A percentile compares a stretch with the other conserved stretches of the same genome.
Evolutionary conservation across 2,113 vertebrate genomes (phyloP).

Genomic region (Caloenas nicobarica): DNA sequence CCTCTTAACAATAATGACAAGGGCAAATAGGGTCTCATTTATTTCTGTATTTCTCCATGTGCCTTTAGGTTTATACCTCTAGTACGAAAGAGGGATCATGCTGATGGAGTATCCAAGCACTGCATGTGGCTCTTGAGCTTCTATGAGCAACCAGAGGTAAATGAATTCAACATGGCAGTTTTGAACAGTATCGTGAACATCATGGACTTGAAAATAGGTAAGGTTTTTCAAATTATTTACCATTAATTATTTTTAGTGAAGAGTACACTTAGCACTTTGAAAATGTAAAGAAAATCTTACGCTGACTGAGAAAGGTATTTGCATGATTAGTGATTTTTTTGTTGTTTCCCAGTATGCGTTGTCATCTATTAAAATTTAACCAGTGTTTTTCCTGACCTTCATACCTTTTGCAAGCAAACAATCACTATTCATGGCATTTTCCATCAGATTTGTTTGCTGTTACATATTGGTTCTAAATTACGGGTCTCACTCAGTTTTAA

Average conservation of each 20-base stretch:
- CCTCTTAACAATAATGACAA: neutral
- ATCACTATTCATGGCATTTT: slow-evolving; percentile 7
- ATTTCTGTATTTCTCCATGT: neutral
- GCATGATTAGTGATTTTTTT: neutral
- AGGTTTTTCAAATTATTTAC: neutral
- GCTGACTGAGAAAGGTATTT: neutral
- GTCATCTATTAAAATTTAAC: neutral
- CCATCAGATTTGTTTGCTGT: neutral
- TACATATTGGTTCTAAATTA: slow-evolving; percentile 42
- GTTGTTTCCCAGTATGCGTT: neutral
- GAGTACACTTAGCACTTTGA: neutral
- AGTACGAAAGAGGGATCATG: neutral
- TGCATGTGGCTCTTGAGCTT: neutral
- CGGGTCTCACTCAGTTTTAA: slow-evolving; percentile 26
- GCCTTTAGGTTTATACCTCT: neutral
- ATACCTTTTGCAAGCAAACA: slow-evolving; percentile 11
- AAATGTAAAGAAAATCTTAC: neutral
- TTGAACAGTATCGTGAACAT: neutral
- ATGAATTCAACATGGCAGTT: neutral
- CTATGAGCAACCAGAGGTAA: neutral
- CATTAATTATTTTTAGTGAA: neutral
- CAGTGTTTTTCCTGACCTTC: slow-evolving; percentile 27
- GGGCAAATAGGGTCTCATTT: neutral
- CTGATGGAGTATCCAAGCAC: neutral
- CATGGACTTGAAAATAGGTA: neutral